Evolutionary conservation across 2,888 invertebrate species (phyloP).

Genomic region (Thecophora atra): DNA sequence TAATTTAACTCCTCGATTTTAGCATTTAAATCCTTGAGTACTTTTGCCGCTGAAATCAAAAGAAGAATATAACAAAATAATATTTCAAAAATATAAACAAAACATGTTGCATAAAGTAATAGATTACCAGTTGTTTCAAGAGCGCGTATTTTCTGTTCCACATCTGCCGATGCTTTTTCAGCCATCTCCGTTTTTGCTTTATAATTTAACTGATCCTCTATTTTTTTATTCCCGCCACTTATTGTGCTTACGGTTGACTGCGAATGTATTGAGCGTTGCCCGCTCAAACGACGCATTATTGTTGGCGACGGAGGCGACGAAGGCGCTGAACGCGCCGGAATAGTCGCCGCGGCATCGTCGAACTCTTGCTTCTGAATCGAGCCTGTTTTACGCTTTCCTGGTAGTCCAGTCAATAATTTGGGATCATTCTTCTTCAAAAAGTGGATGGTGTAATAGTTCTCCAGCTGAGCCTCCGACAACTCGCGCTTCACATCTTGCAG

Average conservation of each 20-base stretch:
- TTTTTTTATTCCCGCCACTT: conserved; percentile 29
- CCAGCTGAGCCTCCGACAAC: conserved; percentile 53
- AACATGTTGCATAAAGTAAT: not conserved
- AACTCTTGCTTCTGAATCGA: too few relatives aligned
- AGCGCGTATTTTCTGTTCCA: conserved; percentile 52
- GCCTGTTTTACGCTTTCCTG: conserved; percentile 51
- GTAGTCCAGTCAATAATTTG: conserved; percentile 57
- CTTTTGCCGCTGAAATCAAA: conserved; percentile 49
- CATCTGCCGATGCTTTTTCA: conserved; percentile 56
- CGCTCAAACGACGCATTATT: conserved; percentile 48
- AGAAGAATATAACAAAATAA: too few relatives aligned
- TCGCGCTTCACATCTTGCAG: conserved; percentile 54
- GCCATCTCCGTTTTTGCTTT: conserved; percentile 60
- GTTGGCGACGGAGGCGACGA: conserved; percentile 18
- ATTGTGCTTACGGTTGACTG: conserved; percentile 45
- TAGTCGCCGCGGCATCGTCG: conserved; percentile 10
- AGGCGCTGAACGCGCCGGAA: conserved; percentile 15
- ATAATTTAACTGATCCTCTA: conserved; percentile 53
- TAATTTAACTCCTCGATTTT: conserved; percentile 68
- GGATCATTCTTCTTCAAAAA: conserved; percentile 62
- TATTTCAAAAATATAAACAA: too few relatives aligned
- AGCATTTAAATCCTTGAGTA: conserved; percentile 62
- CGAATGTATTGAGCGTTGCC: conserved; percentile 43
- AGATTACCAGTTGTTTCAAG: conserved; percentile 51
- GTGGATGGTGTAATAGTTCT: conserved; percentile 58